phyloP scores from a whole-genome alignment of 1,140 invertebrate species.

The Amphibalanus amphitrite region DNA sequence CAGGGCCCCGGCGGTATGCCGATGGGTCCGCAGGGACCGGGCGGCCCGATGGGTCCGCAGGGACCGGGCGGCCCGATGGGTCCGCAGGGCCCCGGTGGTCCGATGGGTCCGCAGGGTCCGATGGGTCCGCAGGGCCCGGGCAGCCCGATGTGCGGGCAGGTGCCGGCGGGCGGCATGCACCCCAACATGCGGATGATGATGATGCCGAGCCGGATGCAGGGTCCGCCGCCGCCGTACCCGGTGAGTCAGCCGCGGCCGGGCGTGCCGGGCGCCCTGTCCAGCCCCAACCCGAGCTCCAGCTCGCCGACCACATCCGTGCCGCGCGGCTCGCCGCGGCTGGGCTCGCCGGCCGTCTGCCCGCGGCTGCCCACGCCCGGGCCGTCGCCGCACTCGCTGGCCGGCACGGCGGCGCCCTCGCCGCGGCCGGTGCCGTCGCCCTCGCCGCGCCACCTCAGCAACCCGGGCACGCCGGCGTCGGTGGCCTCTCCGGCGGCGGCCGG shows the following conservation, averaged over 20 bases:
- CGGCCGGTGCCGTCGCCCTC: constrained; percentile 15
- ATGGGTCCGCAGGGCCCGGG: constrained; percentile 47
- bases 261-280: constrained; percentile 19
- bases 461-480: constrained; percentile 19
- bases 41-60: constrained; percentile 33
- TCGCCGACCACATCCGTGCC: constrained; percentile 3
- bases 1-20: constrained; percentile 14
- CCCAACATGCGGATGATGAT: constrained; percentile 31
- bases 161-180: constrained; percentile 33
- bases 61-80: constrained; percentile 28
- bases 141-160: constrained; percentile 29
- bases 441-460: constrained; percentile 19
- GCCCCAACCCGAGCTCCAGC: constrained; percentile 18
- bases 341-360: constrained; percentile 8
- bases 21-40: constrained; percentile 19
- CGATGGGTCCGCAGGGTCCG: constrained; percentile 49
- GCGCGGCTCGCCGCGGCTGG: background rate
- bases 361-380: constrained; percentile 17
- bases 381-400: constrained; percentile 13
- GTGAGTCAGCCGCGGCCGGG: constrained; percentile 14
- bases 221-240: constrained; percentile 66
- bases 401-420: constrained; percentile 16
- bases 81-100: constrained; percentile 56
- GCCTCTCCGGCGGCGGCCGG: constrained; percentile 16
- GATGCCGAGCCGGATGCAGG: constrained; percentile 38